Conservation (phyloP, 2,113 vertebrate species). For the Trematomus loennbergii region DNA sequence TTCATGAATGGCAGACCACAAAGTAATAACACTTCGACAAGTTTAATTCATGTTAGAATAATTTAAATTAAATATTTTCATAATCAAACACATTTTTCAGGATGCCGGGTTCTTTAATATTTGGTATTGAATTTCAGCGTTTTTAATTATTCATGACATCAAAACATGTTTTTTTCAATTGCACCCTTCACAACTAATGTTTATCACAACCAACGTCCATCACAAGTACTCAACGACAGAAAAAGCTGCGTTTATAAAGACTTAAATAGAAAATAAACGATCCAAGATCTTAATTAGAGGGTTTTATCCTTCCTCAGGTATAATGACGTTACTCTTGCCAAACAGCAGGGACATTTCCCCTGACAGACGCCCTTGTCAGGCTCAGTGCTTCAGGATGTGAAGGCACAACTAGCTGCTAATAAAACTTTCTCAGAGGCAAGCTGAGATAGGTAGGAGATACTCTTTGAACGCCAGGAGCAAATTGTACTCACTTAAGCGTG, state of each 20-base stretch:
- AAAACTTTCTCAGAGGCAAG: conserved; percentile 4
- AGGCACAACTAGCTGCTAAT: conserved; percentile 9
- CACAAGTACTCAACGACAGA: not conserved
- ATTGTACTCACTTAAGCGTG: conserved; percentile 33
- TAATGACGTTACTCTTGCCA: not conserved
- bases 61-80: not conserved
- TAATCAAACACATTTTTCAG: not conserved
- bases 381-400: not conserved
- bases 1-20: not conserved
- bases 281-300: not conserved
- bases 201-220: not conserved
- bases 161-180: not conserved
- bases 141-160: not conserved
- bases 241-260: not conserved
- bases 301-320: conserved; percentile 5
- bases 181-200: not conserved
- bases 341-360: conserved; percentile 22
- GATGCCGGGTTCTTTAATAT: not conserved
- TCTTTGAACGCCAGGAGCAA: conserved; percentile 26
- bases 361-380: not conserved
- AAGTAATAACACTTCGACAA: not conserved
- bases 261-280: not conserved
- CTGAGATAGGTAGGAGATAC: not conserved
- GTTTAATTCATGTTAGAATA: not conserved
- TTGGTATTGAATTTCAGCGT: not conserved